Evolutionary conservation across 2,797 vertebrate genomes (phyloP), one percentile per base, ranked within the genome.

Genomic region (Alfaro cultratus): DNA sequence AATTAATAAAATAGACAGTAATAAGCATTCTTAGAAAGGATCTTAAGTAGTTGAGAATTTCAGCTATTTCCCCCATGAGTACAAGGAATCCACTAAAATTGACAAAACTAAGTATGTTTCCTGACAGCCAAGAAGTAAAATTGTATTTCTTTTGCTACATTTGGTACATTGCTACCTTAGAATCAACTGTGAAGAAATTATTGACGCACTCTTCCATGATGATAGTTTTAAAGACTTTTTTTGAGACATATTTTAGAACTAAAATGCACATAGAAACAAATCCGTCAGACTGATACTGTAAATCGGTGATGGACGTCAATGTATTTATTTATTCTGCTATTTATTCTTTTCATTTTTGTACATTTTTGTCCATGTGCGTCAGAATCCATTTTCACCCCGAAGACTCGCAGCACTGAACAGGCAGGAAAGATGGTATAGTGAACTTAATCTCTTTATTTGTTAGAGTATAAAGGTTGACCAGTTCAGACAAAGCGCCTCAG

Each of bases 401-500:
- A 71, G 41, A 45, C 26, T 8, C 7, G 13, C 23, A n/a, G 39
- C 67, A 71, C 13, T 45, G 43, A 90, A 88, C 62, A 86, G 82
- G 87, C 83, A 57, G 83, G 92, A 57, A 74, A 79, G 77, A 70
- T 23, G n/a, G 18, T 39, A 80, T 87, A 86, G 78, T 87, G 73
- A 88, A 85, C 83, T 85, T 88, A 72, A 93, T 91, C 73, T 89
- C 85, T 94, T 95, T 94, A 94, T 94, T 94, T 93, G 77, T 88
- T 89, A 34, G 88, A 88, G 91, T 93, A 95, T 92, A 94, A 95
- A 95, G 89, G 92, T 89, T 76, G 80, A 93, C 88, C 93, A 93
- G 89, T 86, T 93, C 85, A 89, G 90, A 94, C 89, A 93, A 91
- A 93, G 91, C 89, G 43, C 82, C 91, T 94, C 82, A 91, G 93